A percentile compares a stretch with the other conserved stretches of the same genome.
Evolutionary conservation across 2,888 invertebrate species (phyloP).

Genomic region (Octonoba sinensis): DNA sequence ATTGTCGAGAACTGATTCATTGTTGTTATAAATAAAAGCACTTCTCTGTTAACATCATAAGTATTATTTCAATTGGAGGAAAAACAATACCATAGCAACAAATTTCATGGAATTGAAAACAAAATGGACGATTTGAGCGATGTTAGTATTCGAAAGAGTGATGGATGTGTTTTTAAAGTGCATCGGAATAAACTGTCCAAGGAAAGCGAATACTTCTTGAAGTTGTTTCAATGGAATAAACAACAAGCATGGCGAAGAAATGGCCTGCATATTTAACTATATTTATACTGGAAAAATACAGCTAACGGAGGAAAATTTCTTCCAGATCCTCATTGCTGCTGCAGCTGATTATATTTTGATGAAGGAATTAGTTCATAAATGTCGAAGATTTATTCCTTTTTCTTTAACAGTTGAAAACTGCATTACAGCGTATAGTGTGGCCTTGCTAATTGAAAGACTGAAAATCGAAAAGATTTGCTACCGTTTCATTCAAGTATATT

Average conservation of each 20-base stretch:
- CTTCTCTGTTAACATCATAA: too few relatives aligned
- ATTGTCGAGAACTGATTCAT: too few relatives aligned
- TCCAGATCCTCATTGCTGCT: neutral
- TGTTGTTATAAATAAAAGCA: too few relatives aligned
- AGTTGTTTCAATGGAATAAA: too few relatives aligned
- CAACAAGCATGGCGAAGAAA: neutral
- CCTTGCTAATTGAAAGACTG: neutral
- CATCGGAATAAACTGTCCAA: too few relatives aligned
- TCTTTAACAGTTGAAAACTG: neutral
- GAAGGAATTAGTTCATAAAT: neutral
- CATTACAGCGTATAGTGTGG: neutral
- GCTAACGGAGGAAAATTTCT: neutral
- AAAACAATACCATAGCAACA: too few relatives aligned
- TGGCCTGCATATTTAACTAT: neutral
- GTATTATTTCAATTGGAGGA: too few relatives aligned
- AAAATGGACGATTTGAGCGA: too few relatives aligned
- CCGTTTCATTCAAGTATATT: neutral
- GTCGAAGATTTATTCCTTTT: neutral
- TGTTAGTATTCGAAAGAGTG: too few relatives aligned
- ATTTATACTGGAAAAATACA: neutral
- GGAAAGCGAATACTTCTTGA: too few relatives aligned
- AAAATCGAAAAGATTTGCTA: neutral
- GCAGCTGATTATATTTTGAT: neutral
- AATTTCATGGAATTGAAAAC: too few relatives aligned
- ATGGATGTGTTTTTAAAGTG: too few relatives aligned